Evolutionary conservation across 2,888 invertebrate genomes (phyloP), one percentile per base, ranked within the genome.

Genomic region (Morpho deidamia): DNA sequence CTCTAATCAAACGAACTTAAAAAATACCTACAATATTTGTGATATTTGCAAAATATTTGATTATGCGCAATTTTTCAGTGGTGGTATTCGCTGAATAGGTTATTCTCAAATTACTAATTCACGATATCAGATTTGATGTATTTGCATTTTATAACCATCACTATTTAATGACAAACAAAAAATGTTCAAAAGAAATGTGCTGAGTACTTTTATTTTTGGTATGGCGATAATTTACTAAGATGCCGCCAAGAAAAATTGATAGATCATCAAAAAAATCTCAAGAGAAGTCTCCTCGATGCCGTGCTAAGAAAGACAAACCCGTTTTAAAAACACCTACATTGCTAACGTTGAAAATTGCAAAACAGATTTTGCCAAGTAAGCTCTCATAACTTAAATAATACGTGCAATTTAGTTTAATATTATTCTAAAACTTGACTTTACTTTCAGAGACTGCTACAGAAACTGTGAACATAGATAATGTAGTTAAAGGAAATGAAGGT

Each of bases 231-330:
- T 32, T 37, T 37, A 7, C 12, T 40, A 62, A 56, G 51, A 72
- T 72, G 72, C 63, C 72, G 44, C 69, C 71, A 32, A 70, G 62
- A 61, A 69, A 69, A 62, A 61, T 50, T 48, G 54, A 56, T 8
- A 63, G 61, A 60, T 51, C 51, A 12, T 23, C 51, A n/a, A 37
- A 33, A 11, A 41, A 51, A 33, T 39, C 37, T 7, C 11, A 45
- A 56, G 55, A 48, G 33, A 65, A 62, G 35, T 41, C 44, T 34
- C 9, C 49, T 8, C 59, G 60, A 45, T 57, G 51, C 9, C 62
- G 50, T 38, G 23, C 46, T 23, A 63, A 62, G 51, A 63, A 56
- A n/a, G 63, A 65, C 37, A 76, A 70, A 53, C 53, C 64, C 0
- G 63, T 64, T 50, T 39, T 59, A 37, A 74, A 69, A 53, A 69